A percentile compares a stretch with the other conserved stretches of the same genome.
phyloP scores from a whole-genome alignment of 1,140 invertebrate species.

The Trachelipus rathkii region DNA sequence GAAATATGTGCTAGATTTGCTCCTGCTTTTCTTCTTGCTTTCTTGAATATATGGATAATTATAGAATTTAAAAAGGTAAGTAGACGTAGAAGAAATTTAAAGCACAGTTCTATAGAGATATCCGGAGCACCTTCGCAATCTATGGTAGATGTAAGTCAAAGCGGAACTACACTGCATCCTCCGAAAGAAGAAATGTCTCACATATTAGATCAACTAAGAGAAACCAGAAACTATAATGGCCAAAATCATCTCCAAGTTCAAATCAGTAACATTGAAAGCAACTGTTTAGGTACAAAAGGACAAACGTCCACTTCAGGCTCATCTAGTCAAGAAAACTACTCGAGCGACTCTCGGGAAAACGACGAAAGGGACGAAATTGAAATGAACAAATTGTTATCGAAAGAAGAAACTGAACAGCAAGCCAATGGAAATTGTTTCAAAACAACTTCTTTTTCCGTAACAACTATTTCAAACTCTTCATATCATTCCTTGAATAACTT shows the following conservation, averaged over 20 bases:
- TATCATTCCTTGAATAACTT: too few relatives aligned
- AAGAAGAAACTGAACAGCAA: background rate
- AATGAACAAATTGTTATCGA: background rate
- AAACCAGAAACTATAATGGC: background rate
- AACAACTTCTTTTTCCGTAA: background rate
- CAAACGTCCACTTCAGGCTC: too few relatives aligned
- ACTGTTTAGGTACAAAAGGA: too few relatives aligned
- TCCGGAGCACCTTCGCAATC: background rate
- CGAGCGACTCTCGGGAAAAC: background rate
- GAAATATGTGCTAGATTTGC: constrained; percentile 46
- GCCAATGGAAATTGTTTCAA: background rate
- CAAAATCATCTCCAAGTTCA: too few relatives aligned
- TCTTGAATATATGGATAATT: constrained; percentile 51
- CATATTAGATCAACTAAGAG: background rate
- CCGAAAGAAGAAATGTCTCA: background rate
- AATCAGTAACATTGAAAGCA: too few relatives aligned
- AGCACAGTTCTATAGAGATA: constrained; percentile 26
- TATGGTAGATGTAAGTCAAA: background rate
- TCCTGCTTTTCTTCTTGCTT: constrained; percentile 49
- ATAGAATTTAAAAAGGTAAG: constrained; percentile 48
- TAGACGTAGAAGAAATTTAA: constrained; percentile 43
- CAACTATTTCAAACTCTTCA: too few relatives aligned
- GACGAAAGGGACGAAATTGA: background rate
- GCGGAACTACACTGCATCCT: background rate
- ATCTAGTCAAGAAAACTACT: too few relatives aligned